Conservation (phyloP, 2,797 vertebrate species). For the Benthosema pterotum region DNA sequence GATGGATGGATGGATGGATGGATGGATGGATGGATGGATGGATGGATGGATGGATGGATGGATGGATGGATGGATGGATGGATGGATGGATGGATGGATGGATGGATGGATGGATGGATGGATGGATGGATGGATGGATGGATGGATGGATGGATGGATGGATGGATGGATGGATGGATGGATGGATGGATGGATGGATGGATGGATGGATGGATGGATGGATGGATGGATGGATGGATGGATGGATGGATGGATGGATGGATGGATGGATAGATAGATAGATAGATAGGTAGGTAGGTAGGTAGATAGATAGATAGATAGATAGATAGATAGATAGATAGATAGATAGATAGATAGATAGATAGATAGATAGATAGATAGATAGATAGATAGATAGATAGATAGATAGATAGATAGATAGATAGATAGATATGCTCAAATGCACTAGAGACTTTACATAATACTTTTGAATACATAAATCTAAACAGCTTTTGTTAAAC, state of each 20-base stretch:
- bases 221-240: too few species aligned
- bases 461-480: conserved; percentile 48
- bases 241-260: background rate
- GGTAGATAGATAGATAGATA: too few species aligned
- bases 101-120: conserved; percentile 32
- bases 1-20: background rate
- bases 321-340: background rate
- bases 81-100: conserved; percentile 18
- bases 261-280: background rate
- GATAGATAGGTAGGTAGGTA: background rate
- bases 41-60: too few species aligned
- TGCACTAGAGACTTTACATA: too few species aligned
- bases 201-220: background rate
- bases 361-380: too few species aligned
- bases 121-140: background rate
- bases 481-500: conserved; percentile 39
- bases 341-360: background rate
- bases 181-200: background rate
- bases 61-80: too few species aligned
- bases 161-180: background rate
- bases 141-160: too few species aligned
- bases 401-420: background rate
- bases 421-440: background rate
- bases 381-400: too few species aligned
- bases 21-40: too few species aligned